Evolutionary conservation across 2,888 invertebrate species (phyloP), one percentile per base, ranked within the genome.

Genomic region (Petrolisthes cinctipes): DNA sequence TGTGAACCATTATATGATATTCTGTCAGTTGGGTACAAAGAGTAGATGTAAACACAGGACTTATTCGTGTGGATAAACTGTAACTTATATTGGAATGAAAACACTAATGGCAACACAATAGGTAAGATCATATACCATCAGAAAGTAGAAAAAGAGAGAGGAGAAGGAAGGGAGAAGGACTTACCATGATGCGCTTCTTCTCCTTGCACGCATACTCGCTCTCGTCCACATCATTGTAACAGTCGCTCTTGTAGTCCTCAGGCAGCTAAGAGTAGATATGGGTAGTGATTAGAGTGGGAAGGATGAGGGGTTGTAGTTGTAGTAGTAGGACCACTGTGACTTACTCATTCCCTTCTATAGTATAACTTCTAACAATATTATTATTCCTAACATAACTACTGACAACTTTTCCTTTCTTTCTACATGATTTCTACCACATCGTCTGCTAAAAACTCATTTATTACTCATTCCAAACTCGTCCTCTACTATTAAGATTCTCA

Each of bases 171-270:
- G 68, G 53, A n/a, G 14, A 51, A 51, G 76, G 17, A 20, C 80
- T 71, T 86, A 91, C 91, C 91, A 90, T 82, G 80, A 91, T 90
- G 56, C 91, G 85, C 54, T 89, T 90, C 86, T 96, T 96, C 92
- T 96, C 96, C 92, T 96, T 96, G 93, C 96, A 96, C 4, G 96
- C 96, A 92, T 95, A 96, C 91, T 95, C 95, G 53, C 95, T 95
- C 93, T 96, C 96, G 92, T 96, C 96, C 23, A 96, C 95, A 92
- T 96, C 96, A 92, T 96, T 95, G 93, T 96, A 96, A 92, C 96
- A 96, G 92, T 96, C 96, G 82, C 95, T 95, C 92, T 95, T 95
- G 93, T 96, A 96, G 92, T 95, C 95, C 91, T 94, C 94, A 0
- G 96, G 96, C 89, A 96, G 92, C 76, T 94, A 94, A 89, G 94